Evolutionary conservation across 2,113 vertebrate genomes (phyloP), one percentile per base, ranked within the genome.

Genomic region (Piaya cayana): DNA sequence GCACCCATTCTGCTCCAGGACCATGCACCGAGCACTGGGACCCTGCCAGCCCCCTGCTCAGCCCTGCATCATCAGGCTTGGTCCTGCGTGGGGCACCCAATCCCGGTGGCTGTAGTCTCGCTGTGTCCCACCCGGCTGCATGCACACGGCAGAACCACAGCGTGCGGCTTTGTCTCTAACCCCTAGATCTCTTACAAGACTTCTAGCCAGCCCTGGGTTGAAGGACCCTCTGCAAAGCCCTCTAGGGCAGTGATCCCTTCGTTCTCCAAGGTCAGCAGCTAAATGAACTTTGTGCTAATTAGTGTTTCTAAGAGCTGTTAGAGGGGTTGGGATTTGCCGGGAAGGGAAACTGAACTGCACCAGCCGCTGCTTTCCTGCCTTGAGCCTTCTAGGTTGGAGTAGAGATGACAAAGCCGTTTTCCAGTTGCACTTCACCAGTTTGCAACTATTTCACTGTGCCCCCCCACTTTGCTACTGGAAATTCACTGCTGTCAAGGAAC

Each of bases 141-240:
- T 4, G 16, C 6, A 5, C 32, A 2, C 34, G 9, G 36, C 52
- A 27, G 34, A 43, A 19, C 30, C 3, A 30, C 1, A 0, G 42
- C 5, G 39, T 3, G 1, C 8, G 4, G 27, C 29, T 55, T 18
- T 8, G 0, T 36, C 19, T 17, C 22, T 4, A 18, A 7, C 36
- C 27, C 34, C 14, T 26, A 1, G 15, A 5, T 9, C 4, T 9
- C 9, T 13, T 4, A 2, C 37, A 7, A 11, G 45, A 45, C 37
- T 25, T 27, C 42, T 12, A 16, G 7, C 53, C 26, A 20, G 76
- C 63, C 45, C 22, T 2, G 12, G 19, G 49, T 1, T 26, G 77
- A 69, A 15, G 42, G 1, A 26, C 27, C 32, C 25, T 34, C 27
- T 1, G 15, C 32, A 30, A 22, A 50, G 69, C 30, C 17, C 42